Evolutionary conservation across 2,888 invertebrate species (phyloP).

Genomic region (Zygogramma bicolorata): DNA sequence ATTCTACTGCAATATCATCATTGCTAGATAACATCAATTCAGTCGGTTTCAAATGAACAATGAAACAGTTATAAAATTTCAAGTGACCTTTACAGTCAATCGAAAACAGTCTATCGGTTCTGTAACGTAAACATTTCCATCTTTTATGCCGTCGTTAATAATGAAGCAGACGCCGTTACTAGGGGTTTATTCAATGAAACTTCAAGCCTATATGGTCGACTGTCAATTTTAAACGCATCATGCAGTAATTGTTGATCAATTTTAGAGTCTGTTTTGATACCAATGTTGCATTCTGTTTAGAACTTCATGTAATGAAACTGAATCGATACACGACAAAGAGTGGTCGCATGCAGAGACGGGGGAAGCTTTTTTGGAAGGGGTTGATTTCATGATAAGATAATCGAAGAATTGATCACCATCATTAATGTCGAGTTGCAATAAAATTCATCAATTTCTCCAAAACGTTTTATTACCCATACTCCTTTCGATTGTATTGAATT

Average conservation of each 20-base stretch:
- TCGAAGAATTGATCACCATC: too few relatives aligned
- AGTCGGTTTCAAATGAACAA: neutral
- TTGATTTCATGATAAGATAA: too few relatives aligned
- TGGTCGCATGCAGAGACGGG: conserved; percentile 8
- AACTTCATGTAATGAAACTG: conserved; percentile 33
- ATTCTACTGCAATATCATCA: neutral
- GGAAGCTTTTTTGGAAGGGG: neutral
- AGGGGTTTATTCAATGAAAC: neutral
- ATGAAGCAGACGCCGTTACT: neutral
- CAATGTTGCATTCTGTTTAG: conserved; percentile 33
- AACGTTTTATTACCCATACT: too few relatives aligned
- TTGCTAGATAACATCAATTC: neutral
- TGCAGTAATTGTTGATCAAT: conserved; percentile 21
- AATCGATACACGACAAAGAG: conserved; percentile 56
- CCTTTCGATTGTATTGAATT: too few relatives aligned
- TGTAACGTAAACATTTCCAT: conserved; percentile 7
- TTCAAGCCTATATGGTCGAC: neutral
- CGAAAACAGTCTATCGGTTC: neutral
- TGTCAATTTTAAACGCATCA: conserved; percentile 21
- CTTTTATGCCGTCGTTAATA: conserved; percentile 14
- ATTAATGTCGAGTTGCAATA: too few relatives aligned
- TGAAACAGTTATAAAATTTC: neutral
- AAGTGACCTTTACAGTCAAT: neutral
- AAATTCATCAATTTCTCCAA: too few relatives aligned
- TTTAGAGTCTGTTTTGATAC: conserved; percentile 20